Conservation (phyloP, 2,797 vertebrate species). For the Leuciscus waleckii region DNA sequence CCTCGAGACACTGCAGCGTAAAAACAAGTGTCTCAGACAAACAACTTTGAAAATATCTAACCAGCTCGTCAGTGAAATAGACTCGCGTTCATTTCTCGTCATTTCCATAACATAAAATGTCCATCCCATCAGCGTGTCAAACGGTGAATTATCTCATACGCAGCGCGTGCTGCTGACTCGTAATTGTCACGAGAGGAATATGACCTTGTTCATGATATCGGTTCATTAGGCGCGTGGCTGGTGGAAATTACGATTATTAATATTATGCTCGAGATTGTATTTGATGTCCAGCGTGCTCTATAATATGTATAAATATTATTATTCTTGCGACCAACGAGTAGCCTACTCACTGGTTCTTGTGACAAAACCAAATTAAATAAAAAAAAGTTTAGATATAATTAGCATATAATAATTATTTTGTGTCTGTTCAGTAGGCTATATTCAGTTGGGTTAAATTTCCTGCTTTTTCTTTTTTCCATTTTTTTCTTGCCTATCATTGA, state of each 20-base stretch:
- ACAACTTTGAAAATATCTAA: constrained; percentile 28
- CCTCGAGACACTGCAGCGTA: constrained; percentile 38
- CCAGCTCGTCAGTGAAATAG: not conserved
- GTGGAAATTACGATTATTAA: not conserved
- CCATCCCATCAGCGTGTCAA: not conserved
- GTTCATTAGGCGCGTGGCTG: not conserved
- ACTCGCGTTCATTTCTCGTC: not conserved
- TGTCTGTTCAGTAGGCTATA: not conserved
- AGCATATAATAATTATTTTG: not conserved
- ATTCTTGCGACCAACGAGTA: too few species aligned
- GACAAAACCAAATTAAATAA: not conserved
- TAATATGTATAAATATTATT: not conserved
- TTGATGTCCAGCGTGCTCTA: not conserved
- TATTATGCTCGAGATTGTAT: not conserved
- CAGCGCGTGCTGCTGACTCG: not conserved
- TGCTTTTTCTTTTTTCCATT: not conserved
- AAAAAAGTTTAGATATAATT: not conserved
- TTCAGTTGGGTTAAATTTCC: not conserved
- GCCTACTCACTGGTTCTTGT: not conserved
- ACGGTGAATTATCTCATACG: constrained; percentile 1
- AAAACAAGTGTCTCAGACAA: constrained; percentile 25
- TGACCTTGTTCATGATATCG: constrained; percentile 40
- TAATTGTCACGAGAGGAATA: not conserved
- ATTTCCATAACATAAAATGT: not conserved
- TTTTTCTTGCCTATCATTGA: not conserved